A percentile compares a stretch with the other conserved stretches of the same genome.
Conservation (phyloP, 2,113 vertebrate species). For the Ophthalmolycus amberensis region DNA sequence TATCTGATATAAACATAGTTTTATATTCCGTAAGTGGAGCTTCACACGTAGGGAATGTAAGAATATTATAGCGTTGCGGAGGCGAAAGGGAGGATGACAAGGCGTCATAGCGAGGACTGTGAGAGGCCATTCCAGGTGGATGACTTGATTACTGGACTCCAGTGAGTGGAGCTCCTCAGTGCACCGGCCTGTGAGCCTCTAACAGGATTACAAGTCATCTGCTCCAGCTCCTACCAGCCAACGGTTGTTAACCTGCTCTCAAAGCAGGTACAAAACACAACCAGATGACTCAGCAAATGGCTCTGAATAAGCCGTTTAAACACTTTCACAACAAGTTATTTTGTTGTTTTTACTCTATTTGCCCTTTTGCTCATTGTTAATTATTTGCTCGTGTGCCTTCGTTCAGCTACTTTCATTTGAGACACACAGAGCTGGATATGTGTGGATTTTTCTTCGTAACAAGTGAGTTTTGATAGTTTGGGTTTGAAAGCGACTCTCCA, state of each 20-base stretch:
- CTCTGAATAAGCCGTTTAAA: neutral
- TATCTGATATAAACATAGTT: too few relatives aligned
- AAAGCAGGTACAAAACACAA: neutral
- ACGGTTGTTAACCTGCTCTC: constrained; percentile 21
- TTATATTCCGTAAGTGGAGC: neutral
- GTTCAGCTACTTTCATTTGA: constrained; percentile 1
- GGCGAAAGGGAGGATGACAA: neutral
- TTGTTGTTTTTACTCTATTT: neutral
- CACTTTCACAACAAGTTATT: neutral
- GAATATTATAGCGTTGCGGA: neutral
- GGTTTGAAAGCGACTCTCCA: constrained; percentile 28
- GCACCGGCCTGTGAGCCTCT: constrained; percentile 56
- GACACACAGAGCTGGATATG: neutral
- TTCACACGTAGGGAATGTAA: neutral
- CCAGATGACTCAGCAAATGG: neutral
- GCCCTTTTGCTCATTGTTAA: neutral
- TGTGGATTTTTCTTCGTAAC: neutral
- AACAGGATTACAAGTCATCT: constrained; percentile 72
- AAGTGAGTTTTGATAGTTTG: neutral
- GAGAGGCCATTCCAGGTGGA: constrained; percentile 51
- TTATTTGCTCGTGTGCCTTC: neutral
- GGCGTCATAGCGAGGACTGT: neutral
- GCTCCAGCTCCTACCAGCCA: constrained; percentile 55
- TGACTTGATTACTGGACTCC: constrained; percentile 48
- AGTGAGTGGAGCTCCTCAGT: constrained; percentile 45